A percentile compares a stretch with the other conserved stretches of the same genome.
Conservation (phyloP, 2,888 invertebrate species). For the Oligia strigilis region DNA sequence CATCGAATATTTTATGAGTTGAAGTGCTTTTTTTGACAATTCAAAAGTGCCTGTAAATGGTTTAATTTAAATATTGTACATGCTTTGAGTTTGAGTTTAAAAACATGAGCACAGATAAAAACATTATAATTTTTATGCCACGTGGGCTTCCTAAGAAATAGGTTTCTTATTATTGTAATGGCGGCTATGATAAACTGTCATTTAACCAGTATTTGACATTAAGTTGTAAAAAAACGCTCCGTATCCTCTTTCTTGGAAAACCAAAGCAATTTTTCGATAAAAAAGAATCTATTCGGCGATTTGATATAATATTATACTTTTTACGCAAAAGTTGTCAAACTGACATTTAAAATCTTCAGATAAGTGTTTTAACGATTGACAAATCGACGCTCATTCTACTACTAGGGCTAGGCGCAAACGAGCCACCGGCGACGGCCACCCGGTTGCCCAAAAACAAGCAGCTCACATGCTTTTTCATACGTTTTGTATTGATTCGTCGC, state of each 20-base stretch:
- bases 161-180: background rate
- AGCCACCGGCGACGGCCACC: no score
- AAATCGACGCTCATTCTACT: background rate
- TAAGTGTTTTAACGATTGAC: background rate
- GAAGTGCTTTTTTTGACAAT: background rate
- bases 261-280: background rate
- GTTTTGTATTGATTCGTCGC: no score
- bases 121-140: background rate
- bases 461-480: no score
- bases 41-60: no score
- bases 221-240: background rate
- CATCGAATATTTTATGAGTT: constrained; percentile 12
- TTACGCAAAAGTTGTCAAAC: background rate
- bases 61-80: no score
- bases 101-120: background rate
- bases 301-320: background rate
- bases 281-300: background rate
- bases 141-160: no score
- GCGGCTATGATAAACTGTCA: background rate
- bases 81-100: background rate
- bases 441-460: no score
- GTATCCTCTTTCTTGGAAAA: background rate
- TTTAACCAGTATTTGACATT: background rate
- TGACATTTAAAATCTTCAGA: background rate
- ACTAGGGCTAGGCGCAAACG: no score